Base-by-base conservation (phyloP, 2,888 invertebrate species). In the Andricus quercusramuli region DNA sequence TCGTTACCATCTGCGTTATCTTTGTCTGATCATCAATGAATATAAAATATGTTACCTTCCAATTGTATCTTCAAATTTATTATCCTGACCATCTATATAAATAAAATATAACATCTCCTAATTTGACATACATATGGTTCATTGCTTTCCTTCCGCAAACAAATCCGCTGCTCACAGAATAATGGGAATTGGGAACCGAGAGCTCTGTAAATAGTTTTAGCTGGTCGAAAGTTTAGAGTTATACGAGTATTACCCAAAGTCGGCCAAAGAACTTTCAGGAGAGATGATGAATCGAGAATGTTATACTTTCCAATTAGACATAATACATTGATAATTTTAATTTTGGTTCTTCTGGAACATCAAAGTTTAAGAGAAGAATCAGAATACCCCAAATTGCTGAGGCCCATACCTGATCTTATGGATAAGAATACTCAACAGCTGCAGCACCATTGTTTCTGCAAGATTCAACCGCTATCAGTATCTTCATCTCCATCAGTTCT, bases 401-500 rank as follows among this genome's bases (percentile, higher is more conserved):
- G 37, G 32, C 15, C n/a, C 56, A 15, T 74, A 32, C 56, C 56
- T n/a, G 74, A 74, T 74, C 56, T 32, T 20, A 2, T 3, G 20
- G 56, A 74, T 74, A 74, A 74, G 74, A 37, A 56, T 74, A 56
- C 74, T 37, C 47, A 15, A 74, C 32, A 74, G n/a, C n/a, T 74
- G 74, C 74, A 74, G 32, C 32, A 74, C 56, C 74, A 59, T 74
- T 74, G 74, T 74, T 51, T 70, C 56, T 32, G 70, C 74, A 74
- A 74, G 13, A 74, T 32, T 74, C 74, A 74, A 37, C 51, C 51
- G 15, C 74, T 74, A 74, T 74, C 74, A 29, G 51, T 37, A 74
- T 74, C 74, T 74, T 59, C 56, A 74, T 74, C 74, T 74, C 56
- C 56, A 74, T 74, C 74, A 51, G 70, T 59, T 74, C 56, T 56